Evolutionary conservation across 2,797 vertebrate species (phyloP), one percentile per base, ranked within the genome.

Genomic region (Botia kubotai): DNA sequence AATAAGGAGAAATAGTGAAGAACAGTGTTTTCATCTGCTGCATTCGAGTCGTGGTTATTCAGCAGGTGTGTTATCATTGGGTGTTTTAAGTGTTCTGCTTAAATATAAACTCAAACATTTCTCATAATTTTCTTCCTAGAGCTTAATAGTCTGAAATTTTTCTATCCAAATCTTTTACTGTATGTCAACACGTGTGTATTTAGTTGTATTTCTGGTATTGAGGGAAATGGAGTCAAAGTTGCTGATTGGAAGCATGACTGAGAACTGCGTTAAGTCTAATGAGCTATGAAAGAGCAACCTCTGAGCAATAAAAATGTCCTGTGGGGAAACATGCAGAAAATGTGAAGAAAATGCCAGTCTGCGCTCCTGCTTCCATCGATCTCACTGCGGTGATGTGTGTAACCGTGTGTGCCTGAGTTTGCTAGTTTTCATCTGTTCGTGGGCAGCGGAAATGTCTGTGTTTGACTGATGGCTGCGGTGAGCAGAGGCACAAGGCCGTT

Each of bases 311-410:
- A 7, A 63, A 63, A 55, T 21, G 0, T 21, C 29, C 52, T 19
- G 17, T 0, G 33, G 29, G 48, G 69, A 94, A 93, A 93, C 88
- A 91, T 92, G 89, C 89, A 91, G 93, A 94, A 68, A 94, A 93
- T 93, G 91, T 92, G 91, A 92, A 92, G 92, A 92, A 93, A 73
- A 81, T 66, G 57, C 60, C 46, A 58, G 52, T 90, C 92, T 92
- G 10, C 92, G 93, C 91, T 93, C 92, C 93, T 91, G 90, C 89
- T 88, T 88, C 89, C 89, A 94, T 95, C 87, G 93, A 95, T 94
- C 91, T 91, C 90, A 94, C 91, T 93, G 93, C 92, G 87, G 89
- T 92, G 91, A 91, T 91, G 29, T 74, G 62, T 78, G 68, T 63
- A 19, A 48, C 33, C 53, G 62, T 81, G 33, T 33, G 33, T 33